Evolutionary conservation across 2,113 vertebrate genomes (phyloP).

Genomic region (Guaruba guarouba): DNA sequence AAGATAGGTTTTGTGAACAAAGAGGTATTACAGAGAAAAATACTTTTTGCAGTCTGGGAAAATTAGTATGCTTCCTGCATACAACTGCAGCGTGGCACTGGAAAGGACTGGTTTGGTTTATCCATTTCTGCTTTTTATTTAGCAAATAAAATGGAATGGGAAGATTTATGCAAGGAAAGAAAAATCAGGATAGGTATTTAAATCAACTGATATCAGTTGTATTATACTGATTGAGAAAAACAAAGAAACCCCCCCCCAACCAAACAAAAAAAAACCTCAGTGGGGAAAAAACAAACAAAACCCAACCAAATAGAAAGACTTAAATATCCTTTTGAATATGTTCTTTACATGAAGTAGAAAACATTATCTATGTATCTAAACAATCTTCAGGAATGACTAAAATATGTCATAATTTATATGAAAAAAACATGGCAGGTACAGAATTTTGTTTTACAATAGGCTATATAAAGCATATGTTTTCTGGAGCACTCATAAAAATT

Average conservation of each 20-base stretch:
- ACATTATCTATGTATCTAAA: not conserved
- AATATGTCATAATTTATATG: not conserved
- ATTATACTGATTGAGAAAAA: not conserved
- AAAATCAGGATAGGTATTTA: not conserved
- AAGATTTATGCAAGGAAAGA: not conserved
- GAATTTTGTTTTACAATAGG: not conserved
- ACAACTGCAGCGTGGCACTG: slow-evolving; percentile 19
- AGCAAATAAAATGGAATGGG: not conserved
- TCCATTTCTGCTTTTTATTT: not conserved
- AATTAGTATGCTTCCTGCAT: slow-evolving; percentile 41
- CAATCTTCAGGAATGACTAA: not conserved
- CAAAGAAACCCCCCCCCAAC: fast-evolving
- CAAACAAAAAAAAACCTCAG: not conserved
- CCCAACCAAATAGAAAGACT: not conserved
- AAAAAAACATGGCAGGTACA: not conserved
- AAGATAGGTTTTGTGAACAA: not conserved
- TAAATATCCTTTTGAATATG: not conserved
- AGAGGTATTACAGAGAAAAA: not conserved
- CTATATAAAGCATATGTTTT: not conserved
- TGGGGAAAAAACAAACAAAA: not conserved
- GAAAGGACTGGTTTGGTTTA: not conserved
- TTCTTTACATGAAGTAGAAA: not conserved
- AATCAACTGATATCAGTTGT: not conserved
- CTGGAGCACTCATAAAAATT: not conserved
- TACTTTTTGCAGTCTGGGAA: not conserved